Percentiles rank a stretch among this genome's conserved stretches.
These are phyloP conservation scores for Melieria picta DNA, from an alignment of 2,888 invertebrate genomes.

Conservation along the genomic window DNA sequence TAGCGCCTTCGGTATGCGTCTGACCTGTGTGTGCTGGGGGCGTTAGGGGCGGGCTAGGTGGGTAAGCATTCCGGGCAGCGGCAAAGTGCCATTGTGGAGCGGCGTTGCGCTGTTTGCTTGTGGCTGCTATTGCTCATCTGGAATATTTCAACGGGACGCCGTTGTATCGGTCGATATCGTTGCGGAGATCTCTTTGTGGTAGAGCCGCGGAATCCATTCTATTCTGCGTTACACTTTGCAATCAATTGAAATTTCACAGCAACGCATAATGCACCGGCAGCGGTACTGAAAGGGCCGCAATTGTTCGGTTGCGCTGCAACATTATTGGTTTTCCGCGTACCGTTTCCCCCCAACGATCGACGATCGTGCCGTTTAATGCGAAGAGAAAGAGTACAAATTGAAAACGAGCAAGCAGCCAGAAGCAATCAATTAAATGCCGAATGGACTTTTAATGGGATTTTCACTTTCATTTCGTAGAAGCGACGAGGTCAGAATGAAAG, in stretches of 20 bases:
- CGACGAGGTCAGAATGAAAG: too few relatives aligned
- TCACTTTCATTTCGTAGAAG: too few relatives aligned
- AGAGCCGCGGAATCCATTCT: constrained; percentile 9
- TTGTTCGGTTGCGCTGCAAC: neutral
- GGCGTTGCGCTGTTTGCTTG: neutral
- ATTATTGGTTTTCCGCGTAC: neutral
- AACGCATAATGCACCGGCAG: constrained; percentile 6
- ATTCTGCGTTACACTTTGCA: constrained; percentile 18
- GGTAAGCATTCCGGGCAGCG: neutral
- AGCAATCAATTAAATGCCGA: too few relatives aligned
- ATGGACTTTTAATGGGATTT: too few relatives aligned
- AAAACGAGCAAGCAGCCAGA: too few relatives aligned
- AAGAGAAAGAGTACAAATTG: neutral
- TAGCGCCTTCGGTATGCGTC: too few relatives aligned
- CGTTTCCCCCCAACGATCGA: neutral
- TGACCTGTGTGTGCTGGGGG: too few relatives aligned
- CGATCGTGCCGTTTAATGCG: neutral
- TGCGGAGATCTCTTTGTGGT: constrained; percentile 6
- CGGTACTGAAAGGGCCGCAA: constrained; percentile 9
- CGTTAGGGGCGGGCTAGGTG: neutral
- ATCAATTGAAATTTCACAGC: constrained; percentile 28
- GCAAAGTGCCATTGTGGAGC: neutral
- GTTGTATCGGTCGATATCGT: constrained; percentile 1
- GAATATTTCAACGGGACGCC: constrained; percentile 21
- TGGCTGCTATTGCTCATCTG: constrained; percentile 23